phyloP scores from a whole-genome alignment of 2,113 vertebrate genomes.

The Dipodomys stephensi region DNA sequence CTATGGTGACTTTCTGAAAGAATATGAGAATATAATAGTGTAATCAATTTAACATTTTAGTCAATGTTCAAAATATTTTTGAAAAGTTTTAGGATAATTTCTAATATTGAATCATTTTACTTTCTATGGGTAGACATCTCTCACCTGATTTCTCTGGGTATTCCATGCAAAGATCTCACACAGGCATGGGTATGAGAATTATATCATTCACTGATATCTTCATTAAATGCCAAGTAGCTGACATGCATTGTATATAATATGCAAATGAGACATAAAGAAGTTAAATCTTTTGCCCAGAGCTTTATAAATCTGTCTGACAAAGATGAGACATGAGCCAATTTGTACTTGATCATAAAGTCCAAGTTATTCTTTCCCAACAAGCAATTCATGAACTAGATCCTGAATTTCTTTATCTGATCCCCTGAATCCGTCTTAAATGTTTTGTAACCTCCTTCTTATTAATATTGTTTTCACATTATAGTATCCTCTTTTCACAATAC shows the following conservation, averaged over 20 bases:
- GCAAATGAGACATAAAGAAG: not conserved
- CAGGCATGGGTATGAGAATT: too few relatives aligned
- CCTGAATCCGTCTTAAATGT: not conserved
- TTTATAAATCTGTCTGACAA: not conserved
- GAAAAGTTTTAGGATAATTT: not conserved
- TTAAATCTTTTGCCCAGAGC: not conserved
- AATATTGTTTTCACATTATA: not conserved
- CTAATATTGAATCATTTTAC: not conserved
- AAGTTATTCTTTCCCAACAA: not conserved
- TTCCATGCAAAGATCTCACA: not conserved
- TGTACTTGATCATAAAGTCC: not conserved
- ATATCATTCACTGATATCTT: not conserved
- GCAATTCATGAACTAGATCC: not conserved
- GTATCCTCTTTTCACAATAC: not conserved
- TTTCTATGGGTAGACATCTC: not conserved
- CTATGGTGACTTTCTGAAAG: not conserved
- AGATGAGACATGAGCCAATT: not conserved
- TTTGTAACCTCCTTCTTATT: not conserved
- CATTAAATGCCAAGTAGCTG: not conserved
- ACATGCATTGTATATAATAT: not conserved
- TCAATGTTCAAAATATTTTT: not conserved
- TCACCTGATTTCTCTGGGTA: not conserved
- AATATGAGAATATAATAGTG: not conserved
- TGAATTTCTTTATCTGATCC: not conserved
- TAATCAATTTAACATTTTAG: conserved; percentile 14